Percentiles rank a stretch among this genome's conserved stretches.
These are phyloP conservation scores for Trichomalopsis sarcophagae DNA, from an alignment of 1,140 invertebrate species.

Conservation along the genomic window DNA sequence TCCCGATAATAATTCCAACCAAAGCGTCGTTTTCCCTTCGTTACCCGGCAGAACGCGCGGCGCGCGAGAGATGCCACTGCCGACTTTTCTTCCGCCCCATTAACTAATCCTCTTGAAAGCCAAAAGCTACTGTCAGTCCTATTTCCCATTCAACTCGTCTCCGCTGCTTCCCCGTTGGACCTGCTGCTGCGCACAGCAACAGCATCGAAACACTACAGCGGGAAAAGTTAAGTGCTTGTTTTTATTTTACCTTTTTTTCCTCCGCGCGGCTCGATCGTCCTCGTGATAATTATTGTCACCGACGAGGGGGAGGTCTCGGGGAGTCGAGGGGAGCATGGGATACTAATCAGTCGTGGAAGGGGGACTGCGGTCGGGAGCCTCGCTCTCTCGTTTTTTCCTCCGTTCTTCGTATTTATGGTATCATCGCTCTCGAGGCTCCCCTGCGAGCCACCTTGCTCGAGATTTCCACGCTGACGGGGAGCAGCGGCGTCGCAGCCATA, in stretches of 20 bases:
- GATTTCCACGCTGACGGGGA: slow-evolving; percentile 40
- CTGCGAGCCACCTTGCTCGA: slow-evolving; percentile 48
- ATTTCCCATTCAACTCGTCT: not conserved
- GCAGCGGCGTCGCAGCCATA: slow-evolving; percentile 44
- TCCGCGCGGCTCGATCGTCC: slow-evolving; percentile 32
- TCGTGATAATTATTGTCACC: slow-evolving; percentile 53
- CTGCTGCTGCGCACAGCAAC: not conserved
- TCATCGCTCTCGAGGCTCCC: slow-evolving; percentile 54
- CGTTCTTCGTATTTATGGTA: slow-evolving; percentile 58
- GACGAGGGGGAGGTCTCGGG: slow-evolving; percentile 21
- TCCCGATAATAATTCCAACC: slow-evolving; percentile 37
- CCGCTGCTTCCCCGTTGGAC: not conserved
- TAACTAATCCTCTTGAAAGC: slow-evolving; percentile 31
- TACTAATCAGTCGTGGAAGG: slow-evolving; percentile 55
- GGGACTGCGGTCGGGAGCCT: not conserved
- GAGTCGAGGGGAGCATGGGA: slow-evolving; percentile 48
- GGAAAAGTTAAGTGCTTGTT: slow-evolving; percentile 34
- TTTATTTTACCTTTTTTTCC: slow-evolving; percentile 23
- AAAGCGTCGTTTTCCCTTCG: slow-evolving; percentile 14
- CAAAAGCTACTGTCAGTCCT: not conserved
- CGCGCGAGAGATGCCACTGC: not conserved
- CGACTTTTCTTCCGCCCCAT: slow-evolving; percentile 17
- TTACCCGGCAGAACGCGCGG: not conserved
- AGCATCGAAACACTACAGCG: not conserved
- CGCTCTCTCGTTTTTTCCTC: slow-evolving; percentile 36